A percentile compares a stretch with the other conserved stretches of the same genome.
Evolutionary conservation across 1,140 invertebrate genomes (phyloP).

Genomic region (Magallana gigas): DNA sequence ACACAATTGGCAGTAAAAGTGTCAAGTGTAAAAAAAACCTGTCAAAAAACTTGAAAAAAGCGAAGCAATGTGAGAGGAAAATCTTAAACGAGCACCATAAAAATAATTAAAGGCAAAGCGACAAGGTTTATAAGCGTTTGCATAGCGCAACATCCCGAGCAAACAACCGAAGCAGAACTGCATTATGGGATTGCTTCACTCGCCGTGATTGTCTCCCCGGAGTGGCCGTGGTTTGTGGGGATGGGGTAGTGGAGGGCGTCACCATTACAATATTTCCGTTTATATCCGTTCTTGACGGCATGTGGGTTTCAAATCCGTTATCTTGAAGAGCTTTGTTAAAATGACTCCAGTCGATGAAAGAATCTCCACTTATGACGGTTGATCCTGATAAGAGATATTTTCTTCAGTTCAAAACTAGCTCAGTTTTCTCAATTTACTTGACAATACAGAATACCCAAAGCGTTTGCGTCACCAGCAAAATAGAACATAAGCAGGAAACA

Average conservation of each 20-base stretch:
- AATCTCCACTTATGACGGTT: neutral
- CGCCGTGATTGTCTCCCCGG: neutral
- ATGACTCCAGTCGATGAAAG: constrained; percentile 16
- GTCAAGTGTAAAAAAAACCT: too few species aligned
- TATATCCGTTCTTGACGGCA: neutral
- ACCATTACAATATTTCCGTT: neutral
- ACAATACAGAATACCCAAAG: too few species aligned
- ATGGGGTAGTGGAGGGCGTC: neutral
- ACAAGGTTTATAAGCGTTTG: too few species aligned
- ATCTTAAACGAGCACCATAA: too few species aligned
- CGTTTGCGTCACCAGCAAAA: too few species aligned
- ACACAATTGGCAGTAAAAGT: too few species aligned
- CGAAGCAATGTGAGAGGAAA: too few species aligned
- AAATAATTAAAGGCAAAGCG: too few species aligned
- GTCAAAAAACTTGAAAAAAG: too few species aligned
- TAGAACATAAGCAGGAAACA: too few species aligned
- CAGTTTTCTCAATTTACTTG: too few species aligned
- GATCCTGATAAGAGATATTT: neutral
- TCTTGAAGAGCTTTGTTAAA: constrained; percentile 13
- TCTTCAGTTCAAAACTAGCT: neutral
- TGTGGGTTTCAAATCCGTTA: neutral
- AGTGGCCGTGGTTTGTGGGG: neutral
- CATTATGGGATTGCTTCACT: neutral
- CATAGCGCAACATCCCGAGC: too few species aligned
- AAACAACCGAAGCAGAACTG: neutral